Evolutionary conservation across 2,797 vertebrate genomes (phyloP), one percentile per base, ranked within the genome.

Genomic region (Myotis findleyi): DNA sequence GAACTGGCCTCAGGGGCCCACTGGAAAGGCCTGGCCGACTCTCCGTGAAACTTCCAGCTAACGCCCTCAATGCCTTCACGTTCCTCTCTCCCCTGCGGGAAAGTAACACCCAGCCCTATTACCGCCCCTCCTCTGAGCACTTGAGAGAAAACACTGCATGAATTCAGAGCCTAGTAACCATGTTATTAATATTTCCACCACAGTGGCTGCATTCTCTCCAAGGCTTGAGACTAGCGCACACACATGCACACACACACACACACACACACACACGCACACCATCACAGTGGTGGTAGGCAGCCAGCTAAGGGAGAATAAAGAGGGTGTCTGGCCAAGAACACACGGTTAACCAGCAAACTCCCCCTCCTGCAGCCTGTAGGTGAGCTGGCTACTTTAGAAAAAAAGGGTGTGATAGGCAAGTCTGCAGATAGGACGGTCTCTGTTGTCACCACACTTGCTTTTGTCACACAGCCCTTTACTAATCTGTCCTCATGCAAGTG

Each of bases 391-490:
- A 5, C 49, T 72, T 49, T 14, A 76, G 36, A 38, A 47, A 73
- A 57, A 7, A 71, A 8, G 5, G 47, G 6, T 1, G 0, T 7
- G 23, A 14, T 0, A 16, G 27, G 47, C 9, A 23, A 27, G 49
- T 33, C 66, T 16, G 0, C 6, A 0, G 51, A 16, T 0, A 20
- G 4, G 7, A 44, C 5, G 3, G 13, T 1, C 44, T 18, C 36
- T 17, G 7, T 1, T 6, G 33, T 36, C 36, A 6, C 36, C 41
- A n/a, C 8, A 5, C 0, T 11, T 14, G 8, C n/a, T 14, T 12
- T 72, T 21, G 47, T 53, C 41, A 3, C 53, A 3, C 4, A 57
- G 53, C 62, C 25, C 38, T 57, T 57, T 53, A 47, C 64, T 5
- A 2, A n/a, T 75, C 68, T 2, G 2, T 21, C 80, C 75, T 71